Evolutionary conservation across 1,140 invertebrate species (phyloP).

Genomic region (Hesperophylax magnus): DNA sequence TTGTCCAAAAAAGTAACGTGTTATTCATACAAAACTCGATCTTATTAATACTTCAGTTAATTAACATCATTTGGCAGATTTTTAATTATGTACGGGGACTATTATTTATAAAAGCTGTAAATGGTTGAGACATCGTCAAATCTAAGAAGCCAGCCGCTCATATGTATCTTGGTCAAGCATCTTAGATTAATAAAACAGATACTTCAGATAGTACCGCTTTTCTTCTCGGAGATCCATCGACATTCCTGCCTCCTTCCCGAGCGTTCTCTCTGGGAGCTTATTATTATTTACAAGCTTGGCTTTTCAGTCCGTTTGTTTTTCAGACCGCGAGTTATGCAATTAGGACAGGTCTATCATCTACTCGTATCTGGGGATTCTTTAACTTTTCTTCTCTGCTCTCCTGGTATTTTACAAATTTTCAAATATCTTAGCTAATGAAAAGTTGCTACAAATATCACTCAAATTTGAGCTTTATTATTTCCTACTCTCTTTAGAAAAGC

Average conservation of each 20-base stretch:
- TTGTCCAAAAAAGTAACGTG: no score
- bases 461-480: no score
- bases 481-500: no score
- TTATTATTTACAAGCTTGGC: conserved; percentile 32
- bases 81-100: neutral
- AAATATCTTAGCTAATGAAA: no score
- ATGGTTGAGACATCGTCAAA: conserved; percentile 4
- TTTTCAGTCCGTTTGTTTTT: conserved; percentile 26
- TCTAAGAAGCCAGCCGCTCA: neutral
- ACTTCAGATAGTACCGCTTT: conserved; percentile 8
- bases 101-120: neutral
- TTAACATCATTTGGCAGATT: no score
- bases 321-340: conserved; percentile 21
- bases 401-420: neutral
- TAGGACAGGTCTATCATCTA: neutral
- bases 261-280: conserved; percentile 14
- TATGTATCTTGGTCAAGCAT: conserved; percentile 24
- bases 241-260: conserved; percentile 25
- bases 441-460: no score
- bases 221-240: conserved; percentile 16
- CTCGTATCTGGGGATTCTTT: neutral
- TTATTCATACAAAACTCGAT: no score
- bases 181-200: conserved; percentile 5
- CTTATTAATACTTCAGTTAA: no score
- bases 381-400: neutral